phyloP scores from a whole-genome alignment of 2,888 invertebrate species.

The Scotopteryx bipunctaria region DNA sequence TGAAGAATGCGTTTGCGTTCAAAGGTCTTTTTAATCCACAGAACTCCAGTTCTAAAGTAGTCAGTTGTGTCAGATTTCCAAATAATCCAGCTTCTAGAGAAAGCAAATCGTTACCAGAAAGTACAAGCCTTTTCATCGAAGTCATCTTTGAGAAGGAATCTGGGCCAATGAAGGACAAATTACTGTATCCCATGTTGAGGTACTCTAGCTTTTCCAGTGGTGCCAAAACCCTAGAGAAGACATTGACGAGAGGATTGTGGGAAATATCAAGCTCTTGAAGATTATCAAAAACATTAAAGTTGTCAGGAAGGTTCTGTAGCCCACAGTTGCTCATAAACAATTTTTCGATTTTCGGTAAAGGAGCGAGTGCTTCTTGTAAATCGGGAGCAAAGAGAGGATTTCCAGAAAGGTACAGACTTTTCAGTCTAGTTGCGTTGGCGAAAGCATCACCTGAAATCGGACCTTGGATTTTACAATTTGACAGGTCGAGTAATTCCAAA shows the following conservation, averaged over 20 bases:
- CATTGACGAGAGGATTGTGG: constrained; percentile 87
- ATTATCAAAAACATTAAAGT: constrained; percentile 86
- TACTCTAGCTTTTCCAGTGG: constrained; percentile 86
- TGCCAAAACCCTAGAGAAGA: constrained; percentile 85
- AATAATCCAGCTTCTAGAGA: constrained; percentile 87
- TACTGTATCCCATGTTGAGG: constrained; percentile 89
- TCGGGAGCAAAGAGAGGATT: constrained; percentile 88
- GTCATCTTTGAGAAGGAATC: constrained; percentile 88
- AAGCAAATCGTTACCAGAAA: constrained; percentile 87
- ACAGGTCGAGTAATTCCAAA: constrained; percentile 86
- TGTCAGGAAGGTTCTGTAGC: constrained; percentile 85
- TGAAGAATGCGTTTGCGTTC: constrained; percentile 87
- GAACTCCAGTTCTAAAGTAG: constrained; percentile 86
- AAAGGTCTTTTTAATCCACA: constrained; percentile 86
- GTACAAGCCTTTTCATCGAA: constrained; percentile 84
- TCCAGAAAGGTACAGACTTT: constrained; percentile 86
- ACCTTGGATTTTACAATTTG: constrained; percentile 86
- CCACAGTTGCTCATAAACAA: constrained; percentile 87
- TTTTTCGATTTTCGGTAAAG: constrained; percentile 85
- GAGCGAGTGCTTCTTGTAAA: constrained; percentile 85
- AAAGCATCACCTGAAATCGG: constrained; percentile 88
- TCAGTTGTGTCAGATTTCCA: constrained; percentile 86
- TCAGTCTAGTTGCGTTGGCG: constrained; percentile 85
- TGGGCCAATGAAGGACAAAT: constrained; percentile 85
- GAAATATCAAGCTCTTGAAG: constrained; percentile 88